Conservation (phyloP, 1,140 invertebrate species). For the Coelopa frigida region DNA sequence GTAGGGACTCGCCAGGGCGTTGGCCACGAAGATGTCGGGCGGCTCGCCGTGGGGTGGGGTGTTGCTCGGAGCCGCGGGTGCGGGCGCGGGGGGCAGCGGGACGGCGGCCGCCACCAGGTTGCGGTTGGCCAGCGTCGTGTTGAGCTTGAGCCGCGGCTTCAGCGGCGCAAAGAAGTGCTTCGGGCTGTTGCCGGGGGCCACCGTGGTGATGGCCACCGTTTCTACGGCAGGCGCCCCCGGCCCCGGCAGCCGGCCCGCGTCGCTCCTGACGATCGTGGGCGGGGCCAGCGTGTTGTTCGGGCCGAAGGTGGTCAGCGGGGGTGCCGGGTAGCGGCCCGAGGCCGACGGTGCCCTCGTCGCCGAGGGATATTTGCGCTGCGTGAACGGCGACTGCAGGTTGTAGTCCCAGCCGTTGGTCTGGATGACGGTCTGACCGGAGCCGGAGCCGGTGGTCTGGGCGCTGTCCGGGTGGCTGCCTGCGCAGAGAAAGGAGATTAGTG, state of each 20-base stretch:
- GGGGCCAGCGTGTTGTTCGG: conserved; percentile 14
- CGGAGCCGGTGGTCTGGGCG: conserved; percentile 31
- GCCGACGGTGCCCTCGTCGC: conserved; percentile 11
- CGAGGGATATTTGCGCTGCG: conserved; percentile 34
- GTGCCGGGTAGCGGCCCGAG: conserved; percentile 15
- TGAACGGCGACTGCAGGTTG: conserved; percentile 37
- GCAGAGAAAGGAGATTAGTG: not conserved
- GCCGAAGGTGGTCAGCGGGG: conserved; percentile 23
- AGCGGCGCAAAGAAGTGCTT: conserved; percentile 43
- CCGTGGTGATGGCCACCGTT: conserved; percentile 39
- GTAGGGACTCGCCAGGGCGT: conserved; percentile 36
- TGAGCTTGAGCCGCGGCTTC: conserved; percentile 38
- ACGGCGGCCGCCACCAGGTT: conserved; percentile 8
- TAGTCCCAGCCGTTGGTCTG: conserved; percentile 43
- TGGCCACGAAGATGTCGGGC: conserved; percentile 39
- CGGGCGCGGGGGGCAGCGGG: conserved; percentile 16
- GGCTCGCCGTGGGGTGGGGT: conserved; percentile 22
- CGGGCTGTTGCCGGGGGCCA: conserved; percentile 25
- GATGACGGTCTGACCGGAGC: conserved; percentile 30
- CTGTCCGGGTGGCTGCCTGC: conserved; percentile 27
- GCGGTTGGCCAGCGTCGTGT: conserved; percentile 35
- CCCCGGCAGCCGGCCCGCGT: conserved; percentile 2
- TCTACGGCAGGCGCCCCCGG: conserved; percentile 17
- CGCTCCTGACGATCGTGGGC: not conserved
- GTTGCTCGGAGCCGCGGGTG: not conserved